Percentiles rank a stretch among this genome's conserved stretches.
These are phyloP conservation scores for Itoplectis maculator DNA, from an alignment of 2,888 invertebrate genomes.

Conservation along the genomic window DNA sequence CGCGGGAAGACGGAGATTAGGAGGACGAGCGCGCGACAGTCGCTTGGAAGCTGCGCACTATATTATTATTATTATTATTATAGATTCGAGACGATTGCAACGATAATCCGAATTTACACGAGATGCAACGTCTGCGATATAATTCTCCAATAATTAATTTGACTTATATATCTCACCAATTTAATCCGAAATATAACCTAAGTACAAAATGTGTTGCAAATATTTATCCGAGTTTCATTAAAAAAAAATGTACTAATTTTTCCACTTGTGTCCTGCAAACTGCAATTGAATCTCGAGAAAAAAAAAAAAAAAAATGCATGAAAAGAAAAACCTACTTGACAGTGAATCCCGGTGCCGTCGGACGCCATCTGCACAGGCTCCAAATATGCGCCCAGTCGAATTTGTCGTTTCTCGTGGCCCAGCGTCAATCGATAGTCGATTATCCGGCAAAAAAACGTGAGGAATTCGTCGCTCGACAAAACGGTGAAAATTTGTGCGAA, in stretches of 20 bases:
- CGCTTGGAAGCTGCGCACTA: not conserved
- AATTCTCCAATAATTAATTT: too few relatives aligned
- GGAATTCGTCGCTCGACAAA: not conserved
- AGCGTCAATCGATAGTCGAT: not conserved
- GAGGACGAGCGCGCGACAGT: constrained; percentile 10
- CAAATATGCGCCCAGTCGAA: constrained; percentile 12
- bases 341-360: constrained; percentile 56
- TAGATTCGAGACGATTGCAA: not conserved
- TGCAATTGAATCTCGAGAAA: not conserved
- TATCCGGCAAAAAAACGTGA: constrained; percentile 4
- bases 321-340: constrained; percentile 62
- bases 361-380: constrained; percentile 21
- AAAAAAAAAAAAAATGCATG: not conserved
- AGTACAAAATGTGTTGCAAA: not conserved
- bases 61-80: too few relatives aligned
- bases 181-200: too few relatives aligned
- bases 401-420: not conserved
- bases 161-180: too few relatives aligned
- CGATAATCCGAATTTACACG: not conserved
- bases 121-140: too few relatives aligned
- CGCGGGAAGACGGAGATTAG: constrained; percentile 26
- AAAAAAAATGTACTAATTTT: not conserved
- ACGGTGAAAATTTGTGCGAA: not conserved
- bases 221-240: not conserved
- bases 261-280: not conserved